Evolutionary conservation across 2,888 invertebrate species (phyloP), one percentile per base, ranked within the genome.

Genomic region (Aromia moschata): DNA sequence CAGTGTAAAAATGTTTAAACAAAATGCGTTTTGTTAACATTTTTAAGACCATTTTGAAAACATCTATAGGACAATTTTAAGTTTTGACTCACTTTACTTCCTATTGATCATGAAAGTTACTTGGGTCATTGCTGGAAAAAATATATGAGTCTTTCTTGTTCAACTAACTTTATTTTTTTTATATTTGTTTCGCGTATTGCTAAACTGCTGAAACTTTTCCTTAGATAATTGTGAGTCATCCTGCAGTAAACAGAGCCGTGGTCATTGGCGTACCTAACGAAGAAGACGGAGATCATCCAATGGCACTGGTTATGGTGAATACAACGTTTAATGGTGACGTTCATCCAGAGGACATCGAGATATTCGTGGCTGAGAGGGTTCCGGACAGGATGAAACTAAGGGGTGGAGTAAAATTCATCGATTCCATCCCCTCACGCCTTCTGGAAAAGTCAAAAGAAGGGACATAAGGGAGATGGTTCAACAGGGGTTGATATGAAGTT

Each of bases 261-360:
- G 77, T 78, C 11, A 65, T 78, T 25, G 77, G 77, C 2, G 59
- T 77, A 20, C 77, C 78, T 0, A 70, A 78, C 51, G 73, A 74
- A 44, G 68, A 67, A 54, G 78, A 78, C 58, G 77, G 76, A 5
- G 77, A 78, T 20, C 75, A 74, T 64, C 77, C 77, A 0, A 63
- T 74, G 63, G 79, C 73, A 5, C 33, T 77, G 2, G 69, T 77
- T 15, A 49, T 72, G 1, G 33, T 72, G 18, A 62, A 71, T n/a
- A 20, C 64, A 1, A 37, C 46, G 5, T 45, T 45, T 1, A 17
- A 7, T 1, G 47, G 54, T 14, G 52, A 52, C 2, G 55, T 73
- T 2, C 67, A 67, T 17, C 62, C 57, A 17, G 66, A 74, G 37
- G 75, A 76, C 45, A 65, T 79, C 31, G 67, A 69, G 43, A 31